Conservation (phyloP, 2,113 vertebrate genomes). For the Cebidichthys violaceus region DNA sequence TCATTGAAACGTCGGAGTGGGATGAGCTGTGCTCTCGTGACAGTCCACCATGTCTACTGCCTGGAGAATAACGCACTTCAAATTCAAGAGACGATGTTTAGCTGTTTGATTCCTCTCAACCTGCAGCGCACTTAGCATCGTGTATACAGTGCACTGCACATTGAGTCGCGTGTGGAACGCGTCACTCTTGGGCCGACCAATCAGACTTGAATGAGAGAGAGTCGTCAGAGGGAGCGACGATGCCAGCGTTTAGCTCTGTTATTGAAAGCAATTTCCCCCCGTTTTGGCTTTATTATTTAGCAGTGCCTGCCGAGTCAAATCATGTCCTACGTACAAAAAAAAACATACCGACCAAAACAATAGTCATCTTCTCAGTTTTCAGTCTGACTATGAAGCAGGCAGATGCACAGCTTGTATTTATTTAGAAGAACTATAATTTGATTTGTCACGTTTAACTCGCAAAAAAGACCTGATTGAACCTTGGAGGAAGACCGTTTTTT, state of each 20-base stretch:
- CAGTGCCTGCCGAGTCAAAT: neutral
- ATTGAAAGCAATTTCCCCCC: neutral
- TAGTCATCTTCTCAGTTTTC: neutral
- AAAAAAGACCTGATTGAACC: neutral
- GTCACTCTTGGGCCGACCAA: conserved; percentile 38
- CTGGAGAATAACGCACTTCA: neutral
- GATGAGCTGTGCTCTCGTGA: neutral
- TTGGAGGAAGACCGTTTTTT: neutral
- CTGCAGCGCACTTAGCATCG: neutral
- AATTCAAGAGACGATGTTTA: neutral
- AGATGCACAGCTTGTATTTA: neutral
- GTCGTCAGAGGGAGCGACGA: neutral
- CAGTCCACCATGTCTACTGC: rapidly evolving
- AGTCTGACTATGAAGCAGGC: neutral
- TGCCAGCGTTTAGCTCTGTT: neutral
- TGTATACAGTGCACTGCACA: neutral
- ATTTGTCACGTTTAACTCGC: neutral
- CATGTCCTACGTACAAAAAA: neutral
- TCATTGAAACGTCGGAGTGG: neutral
- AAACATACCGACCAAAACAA: too few species aligned
- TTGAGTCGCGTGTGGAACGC: conserved; percentile 39
- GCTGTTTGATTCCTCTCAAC: neutral
- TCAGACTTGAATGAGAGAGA: neutral
- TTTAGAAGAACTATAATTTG: neutral
- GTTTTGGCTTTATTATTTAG: neutral